These are phyloP conservation scores for Miniopterus natalensis DNA, from an alignment of 2,113 vertebrate species.

Conservation along the genomic window DNA sequence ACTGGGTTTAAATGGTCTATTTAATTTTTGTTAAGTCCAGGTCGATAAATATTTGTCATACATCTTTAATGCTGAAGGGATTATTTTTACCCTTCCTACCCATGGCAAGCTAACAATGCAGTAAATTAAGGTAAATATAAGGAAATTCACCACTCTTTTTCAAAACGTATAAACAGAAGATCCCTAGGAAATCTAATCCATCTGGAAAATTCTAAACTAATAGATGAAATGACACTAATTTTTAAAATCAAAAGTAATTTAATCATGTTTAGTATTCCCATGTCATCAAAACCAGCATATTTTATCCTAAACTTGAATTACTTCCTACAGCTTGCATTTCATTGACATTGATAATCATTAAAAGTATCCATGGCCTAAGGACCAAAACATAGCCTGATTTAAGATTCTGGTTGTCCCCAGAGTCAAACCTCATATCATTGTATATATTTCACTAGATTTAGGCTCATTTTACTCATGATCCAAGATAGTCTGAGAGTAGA, in stretches of 20 bases:
- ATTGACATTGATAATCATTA: background rate
- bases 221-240: background rate
- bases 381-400: background rate
- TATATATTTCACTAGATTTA: background rate
- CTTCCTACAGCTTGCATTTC: accelerated
- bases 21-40: background rate
- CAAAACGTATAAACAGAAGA: background rate
- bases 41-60: background rate
- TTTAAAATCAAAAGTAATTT: background rate
- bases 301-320: background rate
- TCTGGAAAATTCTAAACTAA: background rate
- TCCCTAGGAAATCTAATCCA: background rate
- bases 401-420: background rate
- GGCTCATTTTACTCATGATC: background rate
- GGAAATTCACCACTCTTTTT: background rate
- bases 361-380: accelerated
- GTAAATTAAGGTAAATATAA: background rate
- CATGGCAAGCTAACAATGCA: background rate
- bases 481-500: background rate
- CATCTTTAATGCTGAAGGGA: background rate
- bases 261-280: background rate
- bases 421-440: background rate
- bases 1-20: background rate
- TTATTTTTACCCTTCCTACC: background rate
- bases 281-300: background rate